These are phyloP conservation scores for Plemyria rubiginata DNA, from an alignment of 2,888 invertebrate species.

Conservation along the genomic window DNA sequence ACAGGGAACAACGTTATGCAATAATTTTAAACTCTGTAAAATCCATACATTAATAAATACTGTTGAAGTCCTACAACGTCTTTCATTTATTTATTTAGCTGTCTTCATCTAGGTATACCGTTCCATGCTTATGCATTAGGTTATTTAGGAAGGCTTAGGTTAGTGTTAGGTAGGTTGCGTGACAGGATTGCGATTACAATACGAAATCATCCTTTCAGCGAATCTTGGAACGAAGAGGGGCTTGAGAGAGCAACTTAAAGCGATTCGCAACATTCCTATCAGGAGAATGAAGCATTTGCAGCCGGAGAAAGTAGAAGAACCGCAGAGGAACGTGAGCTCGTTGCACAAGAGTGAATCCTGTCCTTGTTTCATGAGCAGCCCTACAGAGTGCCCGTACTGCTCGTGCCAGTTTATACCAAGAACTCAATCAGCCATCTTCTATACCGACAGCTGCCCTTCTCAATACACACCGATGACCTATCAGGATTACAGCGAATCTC, in stretches of 20 bases:
- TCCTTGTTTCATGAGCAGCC: slow-evolving; percentile 43
- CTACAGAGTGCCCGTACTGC: slow-evolving; percentile 15
- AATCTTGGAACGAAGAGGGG: slow-evolving; percentile 55
- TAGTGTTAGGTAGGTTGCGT: slow-evolving; percentile 11
- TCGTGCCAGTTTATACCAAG: slow-evolving; percentile 34
- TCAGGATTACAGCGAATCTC: slow-evolving; percentile 1
- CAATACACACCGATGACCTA: slow-evolving; percentile 9
- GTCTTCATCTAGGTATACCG: not conserved
- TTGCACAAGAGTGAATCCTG: slow-evolving; percentile 53
- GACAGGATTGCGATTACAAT: slow-evolving; percentile 55
- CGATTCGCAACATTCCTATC: slow-evolving; percentile 45
- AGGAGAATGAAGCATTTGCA: slow-evolving; percentile 43
- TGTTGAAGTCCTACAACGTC: slow-evolving; percentile 20
- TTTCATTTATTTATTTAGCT: slow-evolving; percentile 44
- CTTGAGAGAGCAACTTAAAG: slow-evolving; percentile 50
- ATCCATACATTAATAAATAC: slow-evolving; percentile 46
- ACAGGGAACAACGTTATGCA: slow-evolving; percentile 5
- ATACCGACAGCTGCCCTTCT: slow-evolving; percentile 16
- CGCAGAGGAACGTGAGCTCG: slow-evolving; percentile 24
- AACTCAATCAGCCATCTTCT: slow-evolving; percentile 43
- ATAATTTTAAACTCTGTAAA: slow-evolving; percentile 30
- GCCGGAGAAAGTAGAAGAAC: slow-evolving; percentile 28
- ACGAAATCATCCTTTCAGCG: slow-evolving; percentile 69
- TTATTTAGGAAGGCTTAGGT: slow-evolving; percentile 19
- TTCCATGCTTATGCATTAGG: not conserved